Base-by-base conservation (phyloP, 1,140 invertebrate species). In the Lanistes nyassanus region DNA sequence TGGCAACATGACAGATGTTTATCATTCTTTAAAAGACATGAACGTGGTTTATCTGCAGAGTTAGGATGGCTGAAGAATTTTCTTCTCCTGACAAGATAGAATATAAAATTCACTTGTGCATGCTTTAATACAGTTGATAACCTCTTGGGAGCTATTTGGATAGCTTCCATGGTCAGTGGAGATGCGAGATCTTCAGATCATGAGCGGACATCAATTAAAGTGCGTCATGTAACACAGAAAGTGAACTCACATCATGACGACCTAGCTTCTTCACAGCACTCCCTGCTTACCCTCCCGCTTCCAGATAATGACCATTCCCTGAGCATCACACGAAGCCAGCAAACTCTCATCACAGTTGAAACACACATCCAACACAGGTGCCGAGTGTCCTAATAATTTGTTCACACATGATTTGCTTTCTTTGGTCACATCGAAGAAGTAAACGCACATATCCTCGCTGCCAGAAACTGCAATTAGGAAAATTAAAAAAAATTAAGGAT, bases 341-440 rank as follows among this genome's bases (percentile, higher is more conserved):
- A 96, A 90, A 85, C 94, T 94, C 90, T 97, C 95, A 89, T 97
- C 95, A 90, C 95, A 95, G 90, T 96, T 96, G 86, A 97, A 96
- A 82, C 93, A 94, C 21, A 97, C 93, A 74, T 95, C 94, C 5
- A 96, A 88, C 39, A 96, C 94, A 4, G 95, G 92, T 56, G 93
- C 92, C 19, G 94, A 94, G 90, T 97, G 96, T 5, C 91, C 95
- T 87, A 96, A 94, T 19, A 97, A 89, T 88, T 95, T 94, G 86
- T 96, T 96, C 21, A 97, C 92, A 79, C 93, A 93, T 4, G 94
- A 92, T 26, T 92, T 92, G 23, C 80, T 84, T 75, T 93, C 92
- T 76, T 92, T 92, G 84, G 94, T 92, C 66, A 95, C 92, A 88
- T 96, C 94, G 75, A 96, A 91, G 85, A 97, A 94, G 90, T 96